These are phyloP conservation scores for Nephila pilipes DNA, from an alignment of 1,140 invertebrate species.

Conservation along the genomic window DNA sequence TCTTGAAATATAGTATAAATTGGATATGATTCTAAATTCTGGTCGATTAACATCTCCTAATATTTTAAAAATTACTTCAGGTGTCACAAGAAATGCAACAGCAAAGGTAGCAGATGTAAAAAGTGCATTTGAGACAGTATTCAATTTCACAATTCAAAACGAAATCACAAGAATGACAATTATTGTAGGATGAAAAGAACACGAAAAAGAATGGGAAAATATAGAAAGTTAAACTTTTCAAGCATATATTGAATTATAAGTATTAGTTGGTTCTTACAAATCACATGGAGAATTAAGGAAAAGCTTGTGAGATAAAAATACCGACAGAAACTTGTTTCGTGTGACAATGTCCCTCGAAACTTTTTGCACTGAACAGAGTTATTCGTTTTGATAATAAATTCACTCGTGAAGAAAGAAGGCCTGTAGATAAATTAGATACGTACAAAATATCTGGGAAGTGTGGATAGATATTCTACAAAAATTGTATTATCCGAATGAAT, in stretches of 20 bases:
- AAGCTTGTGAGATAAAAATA: not conserved
- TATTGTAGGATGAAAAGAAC: not conserved
- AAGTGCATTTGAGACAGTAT: not conserved
- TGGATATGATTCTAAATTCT: not conserved
- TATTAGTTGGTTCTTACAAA: not conserved
- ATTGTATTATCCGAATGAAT: not conserved
- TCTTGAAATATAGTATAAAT: not conserved
- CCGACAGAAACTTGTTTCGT: not conserved
- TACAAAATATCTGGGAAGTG: not conserved
- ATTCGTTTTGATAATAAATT: too few relatives aligned
- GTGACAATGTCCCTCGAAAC: not conserved
- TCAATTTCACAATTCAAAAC: not conserved
- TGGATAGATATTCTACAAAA: not conserved
- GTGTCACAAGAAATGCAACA: not conserved
- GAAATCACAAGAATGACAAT: not conserved
- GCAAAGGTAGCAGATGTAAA: not conserved
- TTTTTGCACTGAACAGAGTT: not conserved
- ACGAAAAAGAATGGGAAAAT: not conserved
- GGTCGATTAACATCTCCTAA: not conserved
- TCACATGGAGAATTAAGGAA: not conserved
- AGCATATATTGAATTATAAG: not conserved
- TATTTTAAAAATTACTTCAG: not conserved
- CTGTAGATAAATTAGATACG: too few relatives aligned
- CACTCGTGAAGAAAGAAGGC: too few relatives aligned
- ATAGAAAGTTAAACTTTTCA: not conserved